A percentile compares a stretch with the other conserved stretches of the same genome.
phyloP scores from a whole-genome alignment of 2,797 vertebrate species.

The Sebastes jordani region DNA sequence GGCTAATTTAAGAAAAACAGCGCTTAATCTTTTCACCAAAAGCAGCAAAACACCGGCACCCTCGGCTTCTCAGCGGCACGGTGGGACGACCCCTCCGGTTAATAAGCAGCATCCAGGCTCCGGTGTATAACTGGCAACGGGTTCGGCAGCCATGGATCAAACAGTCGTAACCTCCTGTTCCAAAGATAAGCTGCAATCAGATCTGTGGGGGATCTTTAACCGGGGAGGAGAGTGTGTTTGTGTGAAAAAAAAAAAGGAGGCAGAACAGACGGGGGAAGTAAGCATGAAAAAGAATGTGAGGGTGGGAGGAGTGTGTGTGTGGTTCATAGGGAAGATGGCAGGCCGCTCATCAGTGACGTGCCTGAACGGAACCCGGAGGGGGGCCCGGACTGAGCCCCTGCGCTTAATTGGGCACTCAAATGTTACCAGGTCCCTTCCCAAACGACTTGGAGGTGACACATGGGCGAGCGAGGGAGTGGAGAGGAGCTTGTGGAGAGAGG shows the following conservation, averaged over 20 bases:
- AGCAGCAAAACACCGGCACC: slow-evolving; percentile 67
- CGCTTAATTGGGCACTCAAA: slow-evolving; percentile 85
- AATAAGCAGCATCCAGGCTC: slow-evolving; percentile 71
- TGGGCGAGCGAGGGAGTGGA: slow-evolving; percentile 69
- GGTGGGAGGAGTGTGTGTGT: slow-evolving; percentile 51
- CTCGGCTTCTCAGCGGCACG: slow-evolving; percentile 38
- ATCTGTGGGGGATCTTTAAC: slow-evolving; percentile 75
- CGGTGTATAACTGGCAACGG: slow-evolving; percentile 72
- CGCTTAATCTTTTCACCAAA: slow-evolving; percentile 80
- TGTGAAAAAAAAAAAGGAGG: slow-evolving; percentile 48
- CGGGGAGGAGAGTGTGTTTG: slow-evolving; percentile 67
- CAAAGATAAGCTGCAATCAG: slow-evolving; percentile 78
- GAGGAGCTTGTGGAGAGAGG: slow-evolving; percentile 78
- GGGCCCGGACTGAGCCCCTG: slow-evolving; percentile 70
- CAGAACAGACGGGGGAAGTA: slow-evolving; percentile 72
- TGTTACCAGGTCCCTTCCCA: slow-evolving; percentile 78
- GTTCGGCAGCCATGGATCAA: slow-evolving; percentile 76
- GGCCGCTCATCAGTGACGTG: slow-evolving; percentile 64
- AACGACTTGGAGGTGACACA: slow-evolving; percentile 75
- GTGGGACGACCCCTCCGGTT: slow-evolving; percentile 66
- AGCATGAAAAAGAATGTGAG: slow-evolving; percentile 70
- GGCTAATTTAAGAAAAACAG: slow-evolving; percentile 80
- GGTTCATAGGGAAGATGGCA: slow-evolving; percentile 56
- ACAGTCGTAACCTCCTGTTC: slow-evolving; percentile 82
- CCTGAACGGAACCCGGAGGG: slow-evolving; percentile 75